phyloP scores from a whole-genome alignment of 2,113 vertebrate species.

The human (Homo sapiens) region GRCh38 chrX:110109501-110110000 shows the following conservation, averaged over 20 bases:
- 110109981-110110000: slow-evolving; percentile 24
- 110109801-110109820: neutral
- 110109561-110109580: too few species aligned
- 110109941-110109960: slow-evolving; percentile 40
- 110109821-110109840: neutral
- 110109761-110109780: neutral
- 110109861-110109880: neutral
- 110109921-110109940: neutral
- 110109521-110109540: too few species aligned
- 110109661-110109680: too few species aligned
- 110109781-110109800: neutral
- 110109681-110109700: too few species aligned
- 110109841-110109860: neutral
- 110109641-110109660: too few species aligned
- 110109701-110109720: neutral
- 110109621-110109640: too few species aligned
- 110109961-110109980: neutral
- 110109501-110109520: too few species aligned
- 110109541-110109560: too few species aligned
- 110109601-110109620: too few species aligned
- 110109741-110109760: neutral
- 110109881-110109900: neutral
- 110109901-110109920: slow-evolving; percentile 20
- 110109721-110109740: neutral
- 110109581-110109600: too few species aligned